Evolutionary conservation across 92 coral and sea anemone species (phyloP).

Genomic region (Nematostella vectensis): DNA sequence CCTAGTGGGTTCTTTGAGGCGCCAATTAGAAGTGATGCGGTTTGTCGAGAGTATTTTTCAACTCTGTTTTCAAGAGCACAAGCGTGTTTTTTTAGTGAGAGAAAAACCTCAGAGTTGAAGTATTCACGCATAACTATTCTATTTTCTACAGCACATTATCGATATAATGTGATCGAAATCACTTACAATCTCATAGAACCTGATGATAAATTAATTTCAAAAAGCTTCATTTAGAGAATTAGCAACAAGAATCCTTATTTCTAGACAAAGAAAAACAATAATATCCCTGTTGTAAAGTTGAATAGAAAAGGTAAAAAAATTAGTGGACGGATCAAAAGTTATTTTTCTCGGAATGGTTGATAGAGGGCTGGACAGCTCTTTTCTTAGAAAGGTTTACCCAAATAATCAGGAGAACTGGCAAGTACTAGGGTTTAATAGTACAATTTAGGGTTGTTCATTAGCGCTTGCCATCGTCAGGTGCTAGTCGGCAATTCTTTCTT

Average conservation of each 20-base stretch:
- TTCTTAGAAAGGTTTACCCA: conserved; percentile 27
- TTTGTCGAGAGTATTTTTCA: too few species aligned
- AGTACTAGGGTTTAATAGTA: conserved; percentile 59
- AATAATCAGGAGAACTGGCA: conserved; percentile 33
- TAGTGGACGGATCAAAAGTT: conserved; percentile 38
- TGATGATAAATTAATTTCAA: conserved; percentile 73
- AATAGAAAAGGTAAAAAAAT: conserved; percentile 31
- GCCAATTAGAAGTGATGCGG: conserved; percentile 1
- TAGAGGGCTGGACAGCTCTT: too few species aligned
- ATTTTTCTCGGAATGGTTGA: too few species aligned
- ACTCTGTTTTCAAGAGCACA: background rate
- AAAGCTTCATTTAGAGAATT: conserved; percentile 86
- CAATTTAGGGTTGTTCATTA: conserved; percentile 78
- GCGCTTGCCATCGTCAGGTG: conserved; percentile 36
- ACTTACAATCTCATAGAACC: too few species aligned
- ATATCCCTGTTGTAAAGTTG: conserved; percentile 23
- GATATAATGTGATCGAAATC: conserved; percentile 50
- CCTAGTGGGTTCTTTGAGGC: background rate
- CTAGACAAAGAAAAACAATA: conserved; percentile 56
- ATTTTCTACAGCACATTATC: conserved; percentile 52
- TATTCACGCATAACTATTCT: conserved; percentile 2
- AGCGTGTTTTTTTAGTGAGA: background rate
- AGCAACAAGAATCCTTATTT: conserved; percentile 57
- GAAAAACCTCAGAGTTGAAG: background rate
- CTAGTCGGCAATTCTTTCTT: conserved; percentile 7